Percentiles rank a stretch among this genome's conserved stretches.
Evolutionary conservation across 2,113 vertebrate species (phyloP).

Genomic region (Vulpes lagopus): DNA sequence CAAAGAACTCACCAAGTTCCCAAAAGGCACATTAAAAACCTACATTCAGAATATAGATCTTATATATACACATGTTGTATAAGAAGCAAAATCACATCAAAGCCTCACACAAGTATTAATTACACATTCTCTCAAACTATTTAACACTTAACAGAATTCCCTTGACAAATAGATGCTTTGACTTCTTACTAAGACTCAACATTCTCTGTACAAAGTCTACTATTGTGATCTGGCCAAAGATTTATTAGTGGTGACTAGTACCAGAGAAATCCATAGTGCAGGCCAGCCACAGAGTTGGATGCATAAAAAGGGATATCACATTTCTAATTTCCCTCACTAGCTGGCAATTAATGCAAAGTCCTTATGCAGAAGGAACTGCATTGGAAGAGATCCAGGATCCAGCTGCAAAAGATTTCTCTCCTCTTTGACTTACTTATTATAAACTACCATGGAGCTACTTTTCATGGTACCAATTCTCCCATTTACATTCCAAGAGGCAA

Average conservation of each 20-base stretch:
- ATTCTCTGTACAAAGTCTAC: not conserved
- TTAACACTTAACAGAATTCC: slow-evolving; percentile 41
- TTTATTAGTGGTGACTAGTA: not conserved
- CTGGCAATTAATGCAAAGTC: not conserved
- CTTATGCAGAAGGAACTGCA: not conserved
- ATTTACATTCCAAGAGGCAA: not conserved
- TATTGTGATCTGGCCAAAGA: not conserved
- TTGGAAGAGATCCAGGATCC: fast-evolving
- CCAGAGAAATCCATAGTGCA: not conserved
- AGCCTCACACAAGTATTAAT: slow-evolving; percentile 3
- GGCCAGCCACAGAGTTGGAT: not conserved
- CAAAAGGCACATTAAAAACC: not conserved
- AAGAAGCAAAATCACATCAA: not conserved
- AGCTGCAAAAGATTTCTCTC: not conserved
- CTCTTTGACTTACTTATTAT: not conserved
- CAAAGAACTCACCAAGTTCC: not conserved
- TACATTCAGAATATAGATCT: not conserved
- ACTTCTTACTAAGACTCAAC: not conserved
- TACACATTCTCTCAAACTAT: slow-evolving; percentile 44
- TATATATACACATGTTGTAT: not conserved
- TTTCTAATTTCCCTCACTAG: not conserved
- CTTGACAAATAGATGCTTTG: slow-evolving; percentile 27
- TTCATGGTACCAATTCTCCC: not conserved
- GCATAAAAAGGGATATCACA: not conserved
- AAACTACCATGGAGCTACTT: not conserved